A percentile compares a stretch with the other conserved stretches of the same genome.
phyloP scores from a whole-genome alignment of 53 echinoderm and acorn worm species.

The Paracentrotus lividus region DNA sequence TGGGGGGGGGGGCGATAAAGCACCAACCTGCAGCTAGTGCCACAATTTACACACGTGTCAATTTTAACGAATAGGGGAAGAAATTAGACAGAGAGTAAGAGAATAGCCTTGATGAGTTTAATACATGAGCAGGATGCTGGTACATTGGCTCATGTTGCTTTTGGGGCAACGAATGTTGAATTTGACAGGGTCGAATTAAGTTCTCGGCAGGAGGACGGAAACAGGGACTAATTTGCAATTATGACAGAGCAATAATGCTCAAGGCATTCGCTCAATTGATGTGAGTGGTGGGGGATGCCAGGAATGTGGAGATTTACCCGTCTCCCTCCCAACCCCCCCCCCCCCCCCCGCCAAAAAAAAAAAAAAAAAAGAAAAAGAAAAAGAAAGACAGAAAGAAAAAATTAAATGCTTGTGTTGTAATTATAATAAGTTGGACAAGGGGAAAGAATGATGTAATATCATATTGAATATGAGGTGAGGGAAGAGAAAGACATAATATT shows the following conservation, averaged over 20 bases:
- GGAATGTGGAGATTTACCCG: not conserved
- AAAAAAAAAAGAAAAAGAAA: not conserved
- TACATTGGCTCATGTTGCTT: constrained; percentile 20
- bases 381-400: not conserved
- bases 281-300: not conserved
- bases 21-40: not conserved
- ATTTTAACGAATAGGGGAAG: not conserved
- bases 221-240: constrained; percentile 63
- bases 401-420: too few species aligned
- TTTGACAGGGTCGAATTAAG: constrained; percentile 72
- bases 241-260: constrained; percentile 67
- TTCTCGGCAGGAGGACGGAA: constrained; percentile 61
- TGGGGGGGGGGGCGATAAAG: not conserved
- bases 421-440: not conserved
- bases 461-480: not conserved
- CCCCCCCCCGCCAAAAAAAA: not conserved
- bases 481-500: not conserved
- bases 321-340: too few species aligned
- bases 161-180: constrained; percentile 51
- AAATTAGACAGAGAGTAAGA: not conserved
- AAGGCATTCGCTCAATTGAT: constrained; percentile 18
- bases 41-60: constrained; percentile 29
- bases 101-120: not conserved
- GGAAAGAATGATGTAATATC: not conserved
- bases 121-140: constrained; percentile 25